Percentiles rank a stretch among this genome's conserved stretches.
These are phyloP conservation scores for Cygnus atratus DNA, from an alignment of 2,113 vertebrate genomes.

Conservation along the genomic window DNA sequence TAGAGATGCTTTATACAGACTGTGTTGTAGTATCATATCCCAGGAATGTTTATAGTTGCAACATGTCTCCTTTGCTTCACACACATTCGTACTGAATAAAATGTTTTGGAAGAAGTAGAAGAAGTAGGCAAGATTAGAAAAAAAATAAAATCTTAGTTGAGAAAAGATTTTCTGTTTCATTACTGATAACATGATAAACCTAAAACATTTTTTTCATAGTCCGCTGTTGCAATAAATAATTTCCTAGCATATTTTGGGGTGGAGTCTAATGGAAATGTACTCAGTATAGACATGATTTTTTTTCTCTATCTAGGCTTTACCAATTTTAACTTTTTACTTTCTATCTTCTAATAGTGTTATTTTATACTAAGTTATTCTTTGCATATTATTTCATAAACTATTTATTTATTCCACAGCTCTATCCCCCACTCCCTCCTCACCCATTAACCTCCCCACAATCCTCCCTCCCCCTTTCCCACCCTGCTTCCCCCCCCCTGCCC, in stretches of 20 bases:
- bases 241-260: neutral
- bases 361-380: neutral
- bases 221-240: neutral
- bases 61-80: neutral
- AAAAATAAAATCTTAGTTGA: neutral
- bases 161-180: neutral
- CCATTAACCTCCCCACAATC: no score
- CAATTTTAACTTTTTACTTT: neutral
- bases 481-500: no score
- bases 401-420: neutral
- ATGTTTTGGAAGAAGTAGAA: neutral
- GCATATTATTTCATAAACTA: neutral
- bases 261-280: neutral
- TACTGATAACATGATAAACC: no score
- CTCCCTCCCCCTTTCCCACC: no score
- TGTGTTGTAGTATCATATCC: neutral
- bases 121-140: neutral
- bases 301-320: neutral
- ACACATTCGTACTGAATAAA: neutral
- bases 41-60: neutral
- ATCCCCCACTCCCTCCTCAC: rapidly evolving
- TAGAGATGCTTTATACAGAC: rapidly evolving
- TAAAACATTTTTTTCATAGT: neutral
- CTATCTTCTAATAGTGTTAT: neutral
- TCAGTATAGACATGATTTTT: neutral